phyloP scores from a whole-genome alignment of 2,888 invertebrate genomes.

The Ommatoiulus sabulosus region DNA sequence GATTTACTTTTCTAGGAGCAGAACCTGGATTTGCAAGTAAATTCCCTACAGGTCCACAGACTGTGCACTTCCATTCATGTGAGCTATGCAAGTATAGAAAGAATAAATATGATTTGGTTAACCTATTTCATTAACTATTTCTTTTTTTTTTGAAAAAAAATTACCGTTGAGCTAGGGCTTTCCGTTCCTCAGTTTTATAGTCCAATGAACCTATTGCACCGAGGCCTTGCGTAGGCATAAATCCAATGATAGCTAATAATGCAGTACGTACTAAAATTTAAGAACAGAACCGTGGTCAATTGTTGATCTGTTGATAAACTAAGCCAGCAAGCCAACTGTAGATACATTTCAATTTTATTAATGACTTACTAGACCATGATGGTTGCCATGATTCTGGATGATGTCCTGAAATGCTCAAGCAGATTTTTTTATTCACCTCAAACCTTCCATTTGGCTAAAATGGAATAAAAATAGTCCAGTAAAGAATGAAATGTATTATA shows the following conservation, averaged over 20 bases:
- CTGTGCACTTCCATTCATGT: slow-evolving; percentile 74
- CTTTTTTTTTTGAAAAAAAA: slow-evolving; percentile 50
- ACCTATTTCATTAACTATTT: neutral
- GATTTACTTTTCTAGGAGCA: slow-evolving; percentile 64
- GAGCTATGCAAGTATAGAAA: slow-evolving; percentile 69
- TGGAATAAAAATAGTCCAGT: slow-evolving; percentile 59
- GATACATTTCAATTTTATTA: neutral
- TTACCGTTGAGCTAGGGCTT: slow-evolving; percentile 81
- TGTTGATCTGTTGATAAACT: neutral
- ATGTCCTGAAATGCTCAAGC: slow-evolving; percentile 93
- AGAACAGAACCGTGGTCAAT: neutral
- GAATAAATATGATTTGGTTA: neutral
- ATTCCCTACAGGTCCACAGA: slow-evolving; percentile 74
- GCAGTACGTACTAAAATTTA: slow-evolving; percentile 80
- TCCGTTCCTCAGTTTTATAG: slow-evolving; percentile 86
- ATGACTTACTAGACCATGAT: slow-evolving; percentile 83
- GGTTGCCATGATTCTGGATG: slow-evolving; percentile 99
- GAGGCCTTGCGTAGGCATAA: slow-evolving; percentile 91
- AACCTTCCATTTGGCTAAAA: slow-evolving; percentile 90
- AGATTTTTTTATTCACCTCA: slow-evolving; percentile 93
- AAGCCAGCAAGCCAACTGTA: neutral
- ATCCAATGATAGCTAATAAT: slow-evolving; percentile 89
- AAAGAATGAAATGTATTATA: too few relatives aligned
- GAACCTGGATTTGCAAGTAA: slow-evolving; percentile 69
- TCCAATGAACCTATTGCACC: slow-evolving; percentile 93